Base-by-base conservation (phyloP, 1,140 invertebrate species). In the Macrobrachium rosenbergii region DNA sequence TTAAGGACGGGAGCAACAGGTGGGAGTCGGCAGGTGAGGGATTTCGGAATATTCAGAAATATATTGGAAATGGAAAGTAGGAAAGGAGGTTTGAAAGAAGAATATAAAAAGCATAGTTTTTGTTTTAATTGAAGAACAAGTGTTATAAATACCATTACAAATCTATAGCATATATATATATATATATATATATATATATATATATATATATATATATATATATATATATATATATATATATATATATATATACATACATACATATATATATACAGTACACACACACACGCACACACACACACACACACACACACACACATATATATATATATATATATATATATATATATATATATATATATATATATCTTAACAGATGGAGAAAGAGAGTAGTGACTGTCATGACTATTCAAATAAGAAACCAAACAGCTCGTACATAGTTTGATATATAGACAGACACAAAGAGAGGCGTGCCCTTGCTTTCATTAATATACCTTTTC, bases 131-230 rank as follows among this genome's bases (percentile, higher is more conserved):
- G 7, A 52, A 8, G 6, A 8, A 52, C 12, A 52, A 52, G 45
- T 10, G 12, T 52, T 52, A n/a, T n/a, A n/a, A n/a, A n/a, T n/a
- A n/a, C n/a, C n/a, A n/a, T n/a, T 37, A 37, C 28, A 37, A 37
- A 37, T 3, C 1, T 3, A 37, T 3, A 37, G n/a, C 28, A 37
- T 3, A 3, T 37, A 37, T 21, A 73, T 23, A 2, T 73, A 17
- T 37, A 8, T 37, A 73, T 12, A 23, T 37, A 73, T 2, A 8
- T 37, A 73, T 7, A 16, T 21, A 73, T 37, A 73, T 37, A 16
- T 21, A 73, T 37, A 73, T 37, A 73, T 37, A 73, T 37, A 73
- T 21, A 73, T 37, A 16, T 21, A 73, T 37, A 73, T 37, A 73
- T 21, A 73, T 37, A 73, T 37, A 73, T 37, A 73, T 37, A 73